Conservation (phyloP, 2,113 vertebrate species). For the Clupea harengus region DNA sequence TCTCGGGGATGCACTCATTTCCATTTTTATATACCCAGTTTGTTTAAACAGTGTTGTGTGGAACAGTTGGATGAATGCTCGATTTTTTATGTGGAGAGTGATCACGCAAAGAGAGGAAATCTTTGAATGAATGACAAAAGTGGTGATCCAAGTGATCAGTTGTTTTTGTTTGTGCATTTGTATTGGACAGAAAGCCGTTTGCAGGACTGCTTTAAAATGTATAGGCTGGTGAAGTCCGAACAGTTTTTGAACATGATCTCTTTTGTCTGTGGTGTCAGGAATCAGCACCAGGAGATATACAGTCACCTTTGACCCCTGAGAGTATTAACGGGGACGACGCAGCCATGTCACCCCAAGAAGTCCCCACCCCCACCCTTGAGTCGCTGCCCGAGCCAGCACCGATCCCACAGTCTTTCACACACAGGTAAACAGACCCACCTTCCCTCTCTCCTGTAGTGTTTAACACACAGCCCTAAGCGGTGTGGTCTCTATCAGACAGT, state of each 20-base stretch:
- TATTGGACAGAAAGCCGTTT: neutral
- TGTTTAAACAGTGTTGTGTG: slow-evolving; percentile 1
- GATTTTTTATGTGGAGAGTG: neutral
- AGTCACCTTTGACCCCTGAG: slow-evolving; percentile 90
- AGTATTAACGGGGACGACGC: slow-evolving; percentile 90
- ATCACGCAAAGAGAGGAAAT: neutral
- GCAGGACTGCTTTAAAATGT: neutral
- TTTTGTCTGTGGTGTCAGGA: slow-evolving; percentile 60
- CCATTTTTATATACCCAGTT: neutral
- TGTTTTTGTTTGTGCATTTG: neutral
- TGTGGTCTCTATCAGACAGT: neutral
- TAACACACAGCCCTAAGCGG: neutral
- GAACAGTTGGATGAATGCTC: neutral
- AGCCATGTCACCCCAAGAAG: slow-evolving; percentile 64
- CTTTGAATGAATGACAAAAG: neutral
- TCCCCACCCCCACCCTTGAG: slow-evolving; percentile 86
- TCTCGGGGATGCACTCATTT: neutral
- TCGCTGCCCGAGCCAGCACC: slow-evolving; percentile 87
- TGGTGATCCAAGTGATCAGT: neutral
- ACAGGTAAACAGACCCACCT: slow-evolving; percentile 66
- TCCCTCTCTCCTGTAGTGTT: no score
- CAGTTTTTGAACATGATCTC: slow-evolving; percentile 11
- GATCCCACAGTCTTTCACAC: slow-evolving; percentile 90
- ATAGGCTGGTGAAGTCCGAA: neutral
- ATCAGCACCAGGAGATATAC: slow-evolving; percentile 72